A percentile compares a stretch with the other conserved stretches of the same genome.
Conservation (phyloP, 2,113 vertebrate genomes). For the Trogon melanurus region DNA sequence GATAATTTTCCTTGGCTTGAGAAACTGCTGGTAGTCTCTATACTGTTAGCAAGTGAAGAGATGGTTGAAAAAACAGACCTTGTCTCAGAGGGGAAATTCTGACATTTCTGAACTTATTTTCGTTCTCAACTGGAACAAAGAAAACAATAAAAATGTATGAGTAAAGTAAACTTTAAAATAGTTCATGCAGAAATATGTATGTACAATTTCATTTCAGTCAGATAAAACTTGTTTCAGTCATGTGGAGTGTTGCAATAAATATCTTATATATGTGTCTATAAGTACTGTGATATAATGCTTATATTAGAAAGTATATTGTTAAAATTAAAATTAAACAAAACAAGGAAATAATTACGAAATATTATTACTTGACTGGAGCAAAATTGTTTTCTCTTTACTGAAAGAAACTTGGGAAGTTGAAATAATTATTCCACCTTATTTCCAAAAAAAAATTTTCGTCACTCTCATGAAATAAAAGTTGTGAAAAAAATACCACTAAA, state of each 20-base stretch:
- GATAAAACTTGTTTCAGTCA: neutral
- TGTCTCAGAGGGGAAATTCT: neutral
- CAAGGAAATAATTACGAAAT: neutral
- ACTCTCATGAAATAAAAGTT: neutral
- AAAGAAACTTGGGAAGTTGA: neutral
- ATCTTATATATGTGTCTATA: neutral
- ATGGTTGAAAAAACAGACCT: neutral
- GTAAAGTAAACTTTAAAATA: neutral
- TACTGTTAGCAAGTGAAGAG: neutral
- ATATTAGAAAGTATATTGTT: neutral
- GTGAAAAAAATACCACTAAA: neutral
- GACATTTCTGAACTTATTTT: conserved; percentile 11
- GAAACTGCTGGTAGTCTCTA: neutral
- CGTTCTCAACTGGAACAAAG: neutral
- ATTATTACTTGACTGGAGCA: neutral
- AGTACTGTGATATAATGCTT: neutral
- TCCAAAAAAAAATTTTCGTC: neutral
- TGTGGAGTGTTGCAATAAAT: neutral
- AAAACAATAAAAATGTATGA: conserved; percentile 31
- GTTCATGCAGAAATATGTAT: neutral
- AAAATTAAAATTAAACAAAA: neutral
- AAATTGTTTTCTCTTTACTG: neutral
- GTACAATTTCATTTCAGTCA: neutral
- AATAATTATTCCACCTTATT: neutral
- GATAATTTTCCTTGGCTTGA: neutral